Evolutionary conservation across 2,888 invertebrate genomes (phyloP), one percentile per base, ranked within the genome.

Genomic region (Tortrix viridana): DNA sequence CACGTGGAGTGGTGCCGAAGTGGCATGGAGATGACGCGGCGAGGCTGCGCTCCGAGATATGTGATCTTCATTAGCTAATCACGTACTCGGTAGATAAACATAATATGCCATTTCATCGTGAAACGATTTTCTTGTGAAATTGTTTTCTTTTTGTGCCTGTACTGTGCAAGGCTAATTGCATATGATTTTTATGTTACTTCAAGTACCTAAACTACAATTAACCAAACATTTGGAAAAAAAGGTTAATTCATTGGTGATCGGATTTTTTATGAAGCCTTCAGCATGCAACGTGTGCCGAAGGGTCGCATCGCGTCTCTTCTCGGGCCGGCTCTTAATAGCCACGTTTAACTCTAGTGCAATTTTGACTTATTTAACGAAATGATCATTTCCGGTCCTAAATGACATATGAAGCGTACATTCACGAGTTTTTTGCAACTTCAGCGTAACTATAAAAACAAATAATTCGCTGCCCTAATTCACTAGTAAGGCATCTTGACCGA

Each of bases 341-440:
- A 68, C 72, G 75, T 77, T 76, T 77, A 77, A 60, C 65, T 66
- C 74, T 75, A 76, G 86, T 88, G 85, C 84, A 89, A 90, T 89
- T 91, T 89, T 90, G 89, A 91, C 89, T 89, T 89, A 90, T 89
- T 86, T 85, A 77, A 79, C 75, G 77, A 81, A 79, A 74, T 73
- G 79, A 74, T 79, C 82, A 82, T 89, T 89, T 91, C 91, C 91
- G 89, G 88, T 81, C 80, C 75, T 83, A 86, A 89, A 83, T 81
- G 84, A 79, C 77, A 74, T 77, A 81, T 85, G 82, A 32, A 74
- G 74, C 69, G 73, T 76, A 69, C 78, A 78, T 81, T 81, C 77
- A 79, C 75, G 65, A 44, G 73, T 77, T 81, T 73, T 67, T 69
- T 66, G 66, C n/a, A 12, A 32, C 3, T 7, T 32, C 12, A 12